These are phyloP conservation scores for Pristionchus entomophagus DNA, from an alignment of 2,888 invertebrate genomes.

Conservation along the genomic window DNA sequence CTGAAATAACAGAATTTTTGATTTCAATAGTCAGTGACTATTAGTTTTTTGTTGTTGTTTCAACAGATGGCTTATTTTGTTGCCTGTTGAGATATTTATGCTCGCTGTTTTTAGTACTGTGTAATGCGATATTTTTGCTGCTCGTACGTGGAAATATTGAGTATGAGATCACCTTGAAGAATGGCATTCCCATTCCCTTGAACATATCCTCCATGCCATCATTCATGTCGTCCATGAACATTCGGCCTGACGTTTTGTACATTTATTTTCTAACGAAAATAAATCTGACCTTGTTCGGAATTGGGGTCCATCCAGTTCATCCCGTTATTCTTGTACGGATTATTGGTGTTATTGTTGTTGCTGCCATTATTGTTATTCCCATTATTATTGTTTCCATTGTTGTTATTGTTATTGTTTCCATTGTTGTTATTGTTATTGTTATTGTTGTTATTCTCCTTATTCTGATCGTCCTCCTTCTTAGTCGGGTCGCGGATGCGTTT, in stretches of 20 bases:
- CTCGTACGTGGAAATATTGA: no score
- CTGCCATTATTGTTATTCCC: not conserved
- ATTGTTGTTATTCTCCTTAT: constrained; percentile 6
- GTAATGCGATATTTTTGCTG: no score
- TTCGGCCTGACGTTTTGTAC: not conserved
- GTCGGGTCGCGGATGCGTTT: constrained; percentile 28
- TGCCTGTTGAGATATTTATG: no score
- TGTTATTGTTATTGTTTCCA: not conserved
- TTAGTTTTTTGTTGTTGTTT: no score
- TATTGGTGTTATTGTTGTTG: not conserved
- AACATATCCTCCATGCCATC: constrained; percentile 47
- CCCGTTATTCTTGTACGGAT: not conserved
- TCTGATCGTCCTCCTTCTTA: constrained; percentile 29
- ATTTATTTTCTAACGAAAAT: not conserved
- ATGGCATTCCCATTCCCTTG: constrained; percentile 48
- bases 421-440: constrained; percentile 18
- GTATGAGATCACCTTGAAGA: constrained; percentile 17
- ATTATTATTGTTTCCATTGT: not conserved
- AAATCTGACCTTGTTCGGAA: not conserved
- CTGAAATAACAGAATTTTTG: not conserved
- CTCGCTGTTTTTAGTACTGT: no score
- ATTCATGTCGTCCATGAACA: constrained; percentile 48
- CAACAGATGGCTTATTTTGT: no score
- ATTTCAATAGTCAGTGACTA: no score
- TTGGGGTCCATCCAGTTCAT: constrained; percentile 47